These are phyloP conservation scores for Spea hammondii DNA, from an alignment of 2,797 vertebrate species.

Conservation along the genomic window DNA sequence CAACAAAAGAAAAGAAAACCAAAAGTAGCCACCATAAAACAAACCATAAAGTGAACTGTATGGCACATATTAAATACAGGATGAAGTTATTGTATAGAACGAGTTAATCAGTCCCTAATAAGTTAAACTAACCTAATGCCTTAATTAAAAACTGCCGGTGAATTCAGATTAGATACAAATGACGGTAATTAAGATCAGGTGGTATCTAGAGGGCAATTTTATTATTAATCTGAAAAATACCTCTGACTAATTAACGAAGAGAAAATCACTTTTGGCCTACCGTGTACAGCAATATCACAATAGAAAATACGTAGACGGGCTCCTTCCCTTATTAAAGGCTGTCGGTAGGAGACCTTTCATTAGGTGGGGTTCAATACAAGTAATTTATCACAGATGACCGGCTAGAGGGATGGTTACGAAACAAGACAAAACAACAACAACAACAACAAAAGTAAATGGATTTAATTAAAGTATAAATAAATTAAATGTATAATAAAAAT, in stretches of 20 bases:
- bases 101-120: conserved; percentile 45
- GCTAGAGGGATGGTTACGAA: conserved; percentile 3
- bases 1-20: too few species aligned
- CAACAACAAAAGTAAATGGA: not conserved
- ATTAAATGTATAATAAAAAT: too few species aligned
- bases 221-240: conserved; percentile 71
- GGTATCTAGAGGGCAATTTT: conserved; percentile 71
- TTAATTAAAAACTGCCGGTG: conserved; percentile 76
- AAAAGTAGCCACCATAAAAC: too few species aligned
- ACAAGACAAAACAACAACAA: conserved; percentile 16
- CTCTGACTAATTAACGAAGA: conserved; percentile 64
- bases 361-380: conserved; percentile 47
- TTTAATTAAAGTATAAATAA: too few species aligned
- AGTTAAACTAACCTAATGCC: conserved; percentile 52
- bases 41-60: too few species aligned
- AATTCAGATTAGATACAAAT: conserved; percentile 69
- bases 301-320: conserved; percentile 44
- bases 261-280: conserved; percentile 67
- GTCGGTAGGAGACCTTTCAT: conserved; percentile 49
- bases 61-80: conserved; percentile 2
- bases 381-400: conserved; percentile 42
- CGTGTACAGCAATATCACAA: conserved; percentile 71
- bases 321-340: conserved; percentile 58
- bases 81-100: conserved; percentile 22
- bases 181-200: conserved; percentile 72